Evolutionary conservation across 2,113 vertebrate species (phyloP), one percentile per base, ranked within the genome.

Genomic region (Megaceryle maxima): DNA sequence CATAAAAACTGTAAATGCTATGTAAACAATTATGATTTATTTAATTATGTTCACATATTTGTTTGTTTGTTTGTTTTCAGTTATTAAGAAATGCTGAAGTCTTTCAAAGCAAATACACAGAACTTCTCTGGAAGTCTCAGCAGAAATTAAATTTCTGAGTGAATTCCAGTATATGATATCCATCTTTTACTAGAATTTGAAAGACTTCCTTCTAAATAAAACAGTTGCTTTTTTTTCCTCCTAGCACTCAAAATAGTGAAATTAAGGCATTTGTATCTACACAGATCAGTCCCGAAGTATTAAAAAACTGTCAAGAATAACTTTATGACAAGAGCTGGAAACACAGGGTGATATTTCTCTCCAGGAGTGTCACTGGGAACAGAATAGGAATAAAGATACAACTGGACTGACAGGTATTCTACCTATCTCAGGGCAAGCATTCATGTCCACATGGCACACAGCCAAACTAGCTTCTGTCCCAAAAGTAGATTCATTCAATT

Each of bases 61-160:
- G 13, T 84, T 79, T 77, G 29, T 83, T 91, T 93, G 41, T 43
- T 74, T 89, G 8, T 25, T 92, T 94, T 95, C 33, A 80, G 77
- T 87, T 89, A 91, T 83, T 95, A 82, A 96, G 75, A 88, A 92
- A 77, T 88, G 14, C 31, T 78, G 55, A 83, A 80, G 48, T 66
- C 10, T 89, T 43, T 83, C 55, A 90, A 87, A 88, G 67, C 24
- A 94, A 94, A 88, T 87, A 83, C 28, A 46, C 25, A 73, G 37
- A 95, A 83, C 18, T 87, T 75, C 78, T 90, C 56, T 59, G 53
- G 41, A 89, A 88, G 17, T n/a, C 55, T 82, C 74, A 78, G 25
- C 13, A 80, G 35, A 57, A 85, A 85, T 39, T 0, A 91, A 69
- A 96, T 88, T 75, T 79, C n/a, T 83, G 46, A 79, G 29, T 88